Conservation (phyloP, 23 tunicate genomes). For the Aplidium turbinatum region DNA sequence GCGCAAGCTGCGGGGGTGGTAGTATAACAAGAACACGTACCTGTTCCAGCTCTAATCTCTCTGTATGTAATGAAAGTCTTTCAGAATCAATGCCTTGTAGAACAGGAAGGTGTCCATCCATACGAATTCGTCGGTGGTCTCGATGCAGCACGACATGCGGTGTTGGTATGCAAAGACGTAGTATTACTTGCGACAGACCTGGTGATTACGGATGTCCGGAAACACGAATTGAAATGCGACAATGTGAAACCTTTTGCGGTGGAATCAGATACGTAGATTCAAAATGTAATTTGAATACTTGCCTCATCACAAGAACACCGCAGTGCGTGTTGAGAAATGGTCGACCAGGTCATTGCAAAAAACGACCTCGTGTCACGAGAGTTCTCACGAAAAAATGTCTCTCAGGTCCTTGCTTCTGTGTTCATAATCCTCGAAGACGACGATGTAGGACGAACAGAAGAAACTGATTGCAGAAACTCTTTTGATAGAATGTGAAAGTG, state of each 20-base stretch:
- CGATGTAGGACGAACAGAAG: not conserved
- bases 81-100: conserved; percentile 2
- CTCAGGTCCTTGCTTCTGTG: conserved; percentile 5
- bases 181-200: conserved; percentile 4
- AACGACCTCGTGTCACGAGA: not conserved
- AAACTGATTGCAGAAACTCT: no score
- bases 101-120: conserved; percentile 30
- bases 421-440: not conserved
- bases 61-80: not conserved
- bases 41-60: not conserved
- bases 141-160: conserved; percentile 30
- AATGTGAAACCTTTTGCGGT: conserved; percentile 27
- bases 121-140: conserved; percentile 22
- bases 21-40: conserved; percentile 2
- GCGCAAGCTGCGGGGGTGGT: conserved; percentile 60
- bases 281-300: conserved; percentile 1
- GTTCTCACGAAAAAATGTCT: conserved; percentile 1
- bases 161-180: conserved; percentile 17
- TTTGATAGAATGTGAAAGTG: no score
- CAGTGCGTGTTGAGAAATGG: conserved; percentile 15
- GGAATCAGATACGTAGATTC: not conserved
- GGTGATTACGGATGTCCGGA: conserved; percentile 30
- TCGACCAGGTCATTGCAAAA: conserved; percentile 27
- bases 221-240: not conserved
- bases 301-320: conserved; percentile 1